Percentiles rank a stretch among this genome's conserved stretches.
phyloP scores from a whole-genome alignment of 2,888 invertebrate genomes.

The Sarcophaga subvicina region DNA sequence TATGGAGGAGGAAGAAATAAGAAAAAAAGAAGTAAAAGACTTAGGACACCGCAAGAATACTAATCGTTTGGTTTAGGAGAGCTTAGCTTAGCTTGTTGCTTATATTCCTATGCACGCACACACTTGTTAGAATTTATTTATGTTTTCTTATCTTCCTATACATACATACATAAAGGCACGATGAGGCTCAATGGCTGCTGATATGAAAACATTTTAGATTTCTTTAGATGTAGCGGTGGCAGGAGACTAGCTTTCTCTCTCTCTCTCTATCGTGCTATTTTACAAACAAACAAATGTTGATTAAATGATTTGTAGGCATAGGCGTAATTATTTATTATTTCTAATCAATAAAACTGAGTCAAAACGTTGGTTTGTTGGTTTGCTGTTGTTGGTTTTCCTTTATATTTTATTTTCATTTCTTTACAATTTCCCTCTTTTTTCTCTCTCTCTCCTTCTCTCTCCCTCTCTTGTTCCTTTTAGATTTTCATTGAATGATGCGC shows the following conservation, averaged over 20 bases:
- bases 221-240: no score
- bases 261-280: background rate
- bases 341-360: slow-evolving; percentile 68
- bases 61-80: slow-evolving; percentile 75
- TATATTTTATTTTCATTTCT: background rate
- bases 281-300: slow-evolving; percentile 44
- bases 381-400: background rate
- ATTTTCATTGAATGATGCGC: slow-evolving; percentile 53
- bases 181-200: background rate
- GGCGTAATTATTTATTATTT: slow-evolving; percentile 77
- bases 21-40: slow-evolving; percentile 78
- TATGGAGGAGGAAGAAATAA: slow-evolving; percentile 71
- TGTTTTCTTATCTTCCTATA: background rate
- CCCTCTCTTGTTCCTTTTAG: background rate
- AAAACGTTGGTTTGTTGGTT: background rate
- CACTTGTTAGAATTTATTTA: no score
- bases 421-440: background rate
- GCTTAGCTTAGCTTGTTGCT: slow-evolving; percentile 64
- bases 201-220: no score
- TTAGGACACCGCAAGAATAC: slow-evolving; percentile 81
- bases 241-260: background rate
- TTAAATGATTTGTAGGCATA: slow-evolving; percentile 75
- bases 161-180: background rate
- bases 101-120: background rate
- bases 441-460: no score